A percentile compares a stretch with the other conserved stretches of the same genome.
Conservation (phyloP, 2,797 vertebrate genomes). For the Hemitrygon akajei region DNA sequence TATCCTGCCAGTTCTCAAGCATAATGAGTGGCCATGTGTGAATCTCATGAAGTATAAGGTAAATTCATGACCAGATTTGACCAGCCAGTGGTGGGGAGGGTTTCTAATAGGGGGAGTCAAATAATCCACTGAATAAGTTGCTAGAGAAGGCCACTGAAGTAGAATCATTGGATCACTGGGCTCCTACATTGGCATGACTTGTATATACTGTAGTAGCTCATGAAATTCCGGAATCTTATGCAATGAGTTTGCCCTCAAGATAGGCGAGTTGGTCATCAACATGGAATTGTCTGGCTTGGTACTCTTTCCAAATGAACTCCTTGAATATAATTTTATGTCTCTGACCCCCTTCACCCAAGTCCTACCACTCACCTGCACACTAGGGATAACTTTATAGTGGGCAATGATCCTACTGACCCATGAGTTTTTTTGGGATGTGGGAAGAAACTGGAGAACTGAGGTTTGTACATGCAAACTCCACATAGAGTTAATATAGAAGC, state of each 20-base stretch:
- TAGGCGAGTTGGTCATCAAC: background rate
- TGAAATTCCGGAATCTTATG: background rate
- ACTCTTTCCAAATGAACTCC: background rate
- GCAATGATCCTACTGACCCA: too few relatives aligned
- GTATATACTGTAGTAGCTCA: background rate
- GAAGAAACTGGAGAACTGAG: too few relatives aligned
- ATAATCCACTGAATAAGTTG: background rate
- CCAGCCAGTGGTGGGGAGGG: too few relatives aligned
- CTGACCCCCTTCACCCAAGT: background rate
- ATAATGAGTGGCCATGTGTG: background rate
- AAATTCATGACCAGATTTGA: background rate
- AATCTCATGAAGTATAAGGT: background rate
- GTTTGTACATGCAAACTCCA: too few relatives aligned
- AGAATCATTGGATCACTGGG: background rate
- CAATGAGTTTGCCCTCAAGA: background rate
- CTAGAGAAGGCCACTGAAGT: background rate
- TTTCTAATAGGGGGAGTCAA: too few relatives aligned
- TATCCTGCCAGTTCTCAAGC: background rate
- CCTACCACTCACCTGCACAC: too few relatives aligned
- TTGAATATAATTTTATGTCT: background rate
- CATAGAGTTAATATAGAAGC: too few relatives aligned
- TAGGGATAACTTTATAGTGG: too few relatives aligned
- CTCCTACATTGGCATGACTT: background rate
- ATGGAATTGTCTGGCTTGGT: background rate
- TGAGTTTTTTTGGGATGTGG: too few relatives aligned